phyloP scores from a whole-genome alignment of 1,140 invertebrate species.

The Nautilus pompilius region DNA sequence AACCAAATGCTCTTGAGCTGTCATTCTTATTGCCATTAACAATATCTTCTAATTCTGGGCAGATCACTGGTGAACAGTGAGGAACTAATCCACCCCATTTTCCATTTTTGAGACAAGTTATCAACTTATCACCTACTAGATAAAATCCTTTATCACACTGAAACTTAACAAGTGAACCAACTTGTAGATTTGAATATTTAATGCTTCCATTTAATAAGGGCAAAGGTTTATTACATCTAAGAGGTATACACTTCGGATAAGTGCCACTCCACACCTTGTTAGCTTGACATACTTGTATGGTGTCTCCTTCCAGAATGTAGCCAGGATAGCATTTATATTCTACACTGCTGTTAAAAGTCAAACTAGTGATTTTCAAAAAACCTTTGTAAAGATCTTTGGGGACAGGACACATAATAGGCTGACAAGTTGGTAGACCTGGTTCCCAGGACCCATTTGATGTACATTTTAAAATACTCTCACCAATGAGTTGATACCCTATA shows the following conservation, averaged over 20 bases:
- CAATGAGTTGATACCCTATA: slow-evolving; percentile 21
- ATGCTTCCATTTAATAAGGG: slow-evolving; percentile 4
- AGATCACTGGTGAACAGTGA: slow-evolving; percentile 19
- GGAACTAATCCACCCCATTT: slow-evolving; percentile 34
- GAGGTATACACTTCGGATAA: slow-evolving; percentile 76
- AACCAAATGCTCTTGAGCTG: not conserved
- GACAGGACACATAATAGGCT: slow-evolving; percentile 26
- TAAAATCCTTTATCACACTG: slow-evolving; percentile 3
- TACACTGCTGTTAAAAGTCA: slow-evolving; percentile 26
- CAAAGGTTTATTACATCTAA: slow-evolving; percentile 22
- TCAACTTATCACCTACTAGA: slow-evolving; percentile 14
- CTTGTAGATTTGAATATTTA: slow-evolving; percentile 7
- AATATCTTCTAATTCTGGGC: not conserved
- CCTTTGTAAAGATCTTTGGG: slow-evolving; percentile 37
- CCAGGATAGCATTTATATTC: slow-evolving; percentile 78
- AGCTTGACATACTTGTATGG: slow-evolving; percentile 73
- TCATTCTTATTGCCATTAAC: slow-evolving; percentile 6
- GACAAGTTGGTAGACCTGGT: slow-evolving; percentile 34
- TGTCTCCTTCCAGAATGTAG: slow-evolving; percentile 69
- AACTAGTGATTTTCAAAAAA: slow-evolving; percentile 13
- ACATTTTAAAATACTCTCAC: slow-evolving; percentile 11
- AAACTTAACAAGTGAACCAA: not conserved
- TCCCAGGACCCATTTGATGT: slow-evolving; percentile 20
- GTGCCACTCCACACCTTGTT: slow-evolving; percentile 81
- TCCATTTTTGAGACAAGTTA: slow-evolving; percentile 21